These are phyloP conservation scores for Myrmecobius fasciatus DNA, from an alignment of 2,113 vertebrate species.

Conservation along the genomic window DNA sequence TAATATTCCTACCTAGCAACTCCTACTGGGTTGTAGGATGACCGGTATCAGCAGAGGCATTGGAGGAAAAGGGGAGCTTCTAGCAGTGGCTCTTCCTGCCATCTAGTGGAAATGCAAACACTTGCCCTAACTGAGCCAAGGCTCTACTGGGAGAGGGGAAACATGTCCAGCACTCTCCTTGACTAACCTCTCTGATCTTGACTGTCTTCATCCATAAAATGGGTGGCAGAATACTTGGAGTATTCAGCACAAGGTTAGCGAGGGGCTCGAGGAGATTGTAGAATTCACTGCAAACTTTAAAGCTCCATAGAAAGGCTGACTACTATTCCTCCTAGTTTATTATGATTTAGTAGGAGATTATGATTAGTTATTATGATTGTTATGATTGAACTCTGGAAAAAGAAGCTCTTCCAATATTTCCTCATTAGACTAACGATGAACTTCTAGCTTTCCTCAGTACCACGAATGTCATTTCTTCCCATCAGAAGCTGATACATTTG, in stretches of 20 bases:
- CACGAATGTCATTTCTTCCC: too few relatives aligned
- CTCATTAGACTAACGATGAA: neutral
- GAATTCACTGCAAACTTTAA: neutral
- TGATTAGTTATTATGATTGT: too few relatives aligned
- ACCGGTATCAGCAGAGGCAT: neutral
- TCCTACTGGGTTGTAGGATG: neutral
- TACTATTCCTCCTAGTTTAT: neutral
- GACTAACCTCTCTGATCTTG: neutral
- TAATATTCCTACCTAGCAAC: neutral
- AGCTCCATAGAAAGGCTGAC: neutral
- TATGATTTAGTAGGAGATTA: too few relatives aligned
- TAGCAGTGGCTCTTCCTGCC: neutral
- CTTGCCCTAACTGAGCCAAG: neutral
- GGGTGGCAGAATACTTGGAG: neutral
- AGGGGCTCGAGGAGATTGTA: neutral
- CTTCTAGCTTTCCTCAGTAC: neutral
- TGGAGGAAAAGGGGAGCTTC: neutral
- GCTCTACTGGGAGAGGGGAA: neutral
- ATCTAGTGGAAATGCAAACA: neutral
- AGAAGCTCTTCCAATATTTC: neutral
- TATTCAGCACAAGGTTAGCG: neutral
- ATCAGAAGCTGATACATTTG: neutral
- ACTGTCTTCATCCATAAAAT: neutral
- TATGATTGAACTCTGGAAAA: neutral
- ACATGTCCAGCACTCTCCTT: neutral